phyloP scores from a whole-genome alignment of 2,797 vertebrate genomes.

The Lagodon rhomboides region DNA sequence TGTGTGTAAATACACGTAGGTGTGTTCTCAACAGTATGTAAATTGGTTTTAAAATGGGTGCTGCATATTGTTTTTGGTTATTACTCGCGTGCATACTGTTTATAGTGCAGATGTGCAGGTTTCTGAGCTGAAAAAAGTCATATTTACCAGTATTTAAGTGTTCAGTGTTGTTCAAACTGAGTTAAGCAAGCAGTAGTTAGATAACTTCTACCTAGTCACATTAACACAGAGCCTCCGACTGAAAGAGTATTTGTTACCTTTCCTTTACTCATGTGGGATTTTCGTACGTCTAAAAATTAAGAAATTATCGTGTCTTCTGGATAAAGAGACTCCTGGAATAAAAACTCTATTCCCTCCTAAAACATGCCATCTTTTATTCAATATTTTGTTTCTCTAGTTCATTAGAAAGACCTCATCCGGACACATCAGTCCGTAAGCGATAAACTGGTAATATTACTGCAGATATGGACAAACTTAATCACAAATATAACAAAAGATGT shows the following conservation, averaged over 20 bases:
- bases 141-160: not conserved
- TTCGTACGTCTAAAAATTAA: not conserved
- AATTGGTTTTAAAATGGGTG: constrained; percentile 5
- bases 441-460: not conserved
- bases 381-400: not conserved
- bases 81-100: not conserved
- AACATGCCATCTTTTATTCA: not conserved
- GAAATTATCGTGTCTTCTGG: not conserved
- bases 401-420: not conserved
- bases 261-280: not conserved
- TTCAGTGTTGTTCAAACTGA: not conserved
- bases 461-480: not conserved
- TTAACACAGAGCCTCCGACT: not conserved
- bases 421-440: not conserved
- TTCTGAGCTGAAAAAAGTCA: not conserved
- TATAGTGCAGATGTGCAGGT: not conserved
- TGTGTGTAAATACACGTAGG: constrained; percentile 59
- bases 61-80: not conserved
- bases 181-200: not conserved
- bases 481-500: not conserved
- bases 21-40: constrained; percentile 12
- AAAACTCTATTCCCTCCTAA: too few species aligned
- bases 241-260: not conserved
- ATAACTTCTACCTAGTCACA: not conserved
- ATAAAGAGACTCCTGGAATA: not conserved